These are phyloP conservation scores for Tupiocoris notatus DNA, from an alignment of 2,888 invertebrate genomes.

Conservation along the genomic window DNA sequence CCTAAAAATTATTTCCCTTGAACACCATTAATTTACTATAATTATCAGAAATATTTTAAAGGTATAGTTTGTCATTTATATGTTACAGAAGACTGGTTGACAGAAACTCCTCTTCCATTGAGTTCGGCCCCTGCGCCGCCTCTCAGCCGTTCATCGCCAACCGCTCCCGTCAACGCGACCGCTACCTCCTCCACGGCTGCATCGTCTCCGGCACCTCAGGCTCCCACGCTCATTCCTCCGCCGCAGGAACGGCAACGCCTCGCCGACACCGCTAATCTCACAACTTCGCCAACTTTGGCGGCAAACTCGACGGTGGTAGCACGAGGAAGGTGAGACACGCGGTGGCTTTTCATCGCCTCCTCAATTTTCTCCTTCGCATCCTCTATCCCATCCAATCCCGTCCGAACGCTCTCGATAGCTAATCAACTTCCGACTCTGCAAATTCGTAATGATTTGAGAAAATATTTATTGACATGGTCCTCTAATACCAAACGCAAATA, in stretches of 20 bases:
- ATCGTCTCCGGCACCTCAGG: background rate
- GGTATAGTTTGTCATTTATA: background rate
- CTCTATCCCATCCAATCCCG: background rate
- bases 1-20: background rate
- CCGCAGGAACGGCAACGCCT: background rate
- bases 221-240: background rate
- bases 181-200: background rate
- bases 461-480: too few relatives aligned
- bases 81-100: slow-evolving; percentile 46
- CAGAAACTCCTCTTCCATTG: slow-evolving; percentile 44
- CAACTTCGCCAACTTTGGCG: slow-evolving; percentile 15
- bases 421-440: too few relatives aligned
- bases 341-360: background rate
- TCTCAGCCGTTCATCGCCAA: slow-evolving; percentile 37
- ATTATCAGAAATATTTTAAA: background rate
- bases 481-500: too few relatives aligned
- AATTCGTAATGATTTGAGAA: too few relatives aligned
- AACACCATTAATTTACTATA: background rate
- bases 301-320: background rate
- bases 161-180: slow-evolving; percentile 35
- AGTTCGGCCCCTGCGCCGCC: slow-evolving; percentile 47
- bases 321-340: background rate
- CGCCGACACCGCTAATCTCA: slow-evolving; percentile 18
- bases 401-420: too few relatives aligned
- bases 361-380: background rate